A percentile compares a stretch with the other conserved stretches of the same genome.
These are phyloP conservation scores for Ariopsis seemanni DNA, from an alignment of 2,113 vertebrate genomes.

Conservation along the genomic window DNA sequence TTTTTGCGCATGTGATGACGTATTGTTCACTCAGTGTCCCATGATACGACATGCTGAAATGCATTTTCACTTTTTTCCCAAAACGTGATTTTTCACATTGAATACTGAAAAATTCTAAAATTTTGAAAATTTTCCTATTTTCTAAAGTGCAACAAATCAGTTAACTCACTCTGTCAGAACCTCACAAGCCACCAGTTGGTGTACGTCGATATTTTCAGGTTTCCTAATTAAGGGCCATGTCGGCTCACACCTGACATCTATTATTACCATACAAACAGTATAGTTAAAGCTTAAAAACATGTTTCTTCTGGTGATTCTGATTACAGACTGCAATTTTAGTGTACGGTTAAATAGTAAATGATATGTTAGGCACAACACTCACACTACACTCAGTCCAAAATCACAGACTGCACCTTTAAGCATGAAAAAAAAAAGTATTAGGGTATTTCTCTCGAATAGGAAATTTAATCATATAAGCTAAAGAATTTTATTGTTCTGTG, in stretches of 20 bases:
- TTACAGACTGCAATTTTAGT: not conserved
- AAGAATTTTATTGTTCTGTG: slow-evolving; percentile 47
- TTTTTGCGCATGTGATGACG: not conserved
- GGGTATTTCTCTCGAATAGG: slow-evolving; percentile 36
- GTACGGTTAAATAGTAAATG: not conserved
- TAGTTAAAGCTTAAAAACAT: slow-evolving; percentile 11
- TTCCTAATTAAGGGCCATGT: not conserved
- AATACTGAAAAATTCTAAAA: not conserved
- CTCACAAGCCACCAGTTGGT: not conserved
- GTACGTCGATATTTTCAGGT: not conserved
- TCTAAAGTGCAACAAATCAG: not conserved
- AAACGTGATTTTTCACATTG: not conserved
- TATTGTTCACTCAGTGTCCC: not conserved
- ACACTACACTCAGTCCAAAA: not conserved
- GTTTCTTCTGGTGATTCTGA: slow-evolving; percentile 6
- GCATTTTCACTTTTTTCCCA: not conserved
- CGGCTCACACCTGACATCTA: not conserved
- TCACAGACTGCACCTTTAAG: slow-evolving; percentile 1
- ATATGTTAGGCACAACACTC: not conserved
- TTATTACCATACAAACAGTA: slow-evolving; percentile 27
- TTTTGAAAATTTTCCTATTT: not conserved
- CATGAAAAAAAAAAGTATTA: not conserved
- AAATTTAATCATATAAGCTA: slow-evolving; percentile 36
- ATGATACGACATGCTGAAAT: not conserved
- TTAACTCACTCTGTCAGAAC: not conserved